These are phyloP conservation scores for Cantharis lateralis DNA, from an alignment of 2,888 invertebrate genomes.

Conservation along the genomic window DNA sequence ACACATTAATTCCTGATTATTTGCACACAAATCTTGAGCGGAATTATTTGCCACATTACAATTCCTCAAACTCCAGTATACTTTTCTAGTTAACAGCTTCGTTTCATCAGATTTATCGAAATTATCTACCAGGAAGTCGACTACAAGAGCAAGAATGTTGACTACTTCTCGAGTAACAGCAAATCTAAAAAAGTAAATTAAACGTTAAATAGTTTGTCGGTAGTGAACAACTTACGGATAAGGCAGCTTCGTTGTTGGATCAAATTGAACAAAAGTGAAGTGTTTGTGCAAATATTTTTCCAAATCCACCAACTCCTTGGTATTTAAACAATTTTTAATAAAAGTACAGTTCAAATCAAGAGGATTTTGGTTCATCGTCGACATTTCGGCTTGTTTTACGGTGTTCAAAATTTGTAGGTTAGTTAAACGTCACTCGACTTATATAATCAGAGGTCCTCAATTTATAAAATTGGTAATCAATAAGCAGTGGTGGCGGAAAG, in stretches of 20 bases:
- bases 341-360: not conserved
- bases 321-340: not conserved
- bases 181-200: not conserved
- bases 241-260: conserved; percentile 5
- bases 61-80: not conserved
- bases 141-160: not conserved
- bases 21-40: not conserved
- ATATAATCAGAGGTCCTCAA: not conserved
- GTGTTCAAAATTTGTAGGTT: not conserved
- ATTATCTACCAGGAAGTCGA: not conserved
- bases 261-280: conserved; percentile 8
- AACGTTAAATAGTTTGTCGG: not conserved
- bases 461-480: not conserved
- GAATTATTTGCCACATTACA: not conserved
- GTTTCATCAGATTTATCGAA: not conserved
- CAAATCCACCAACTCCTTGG: conserved; percentile 4
- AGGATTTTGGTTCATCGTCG: not conserved
- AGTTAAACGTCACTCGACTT: not conserved
- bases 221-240: conserved; percentile 9
- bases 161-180: not conserved
- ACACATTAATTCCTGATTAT: not conserved
- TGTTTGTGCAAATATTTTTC: conserved; percentile 5
- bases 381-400: not conserved
- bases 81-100: not conserved
- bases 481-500: no score